A percentile compares a stretch with the other conserved stretches of the same genome.
These are phyloP conservation scores for Calyptommatus sinebrachiatus DNA, from an alignment of 2,113 vertebrate genomes.

Conservation along the genomic window DNA sequence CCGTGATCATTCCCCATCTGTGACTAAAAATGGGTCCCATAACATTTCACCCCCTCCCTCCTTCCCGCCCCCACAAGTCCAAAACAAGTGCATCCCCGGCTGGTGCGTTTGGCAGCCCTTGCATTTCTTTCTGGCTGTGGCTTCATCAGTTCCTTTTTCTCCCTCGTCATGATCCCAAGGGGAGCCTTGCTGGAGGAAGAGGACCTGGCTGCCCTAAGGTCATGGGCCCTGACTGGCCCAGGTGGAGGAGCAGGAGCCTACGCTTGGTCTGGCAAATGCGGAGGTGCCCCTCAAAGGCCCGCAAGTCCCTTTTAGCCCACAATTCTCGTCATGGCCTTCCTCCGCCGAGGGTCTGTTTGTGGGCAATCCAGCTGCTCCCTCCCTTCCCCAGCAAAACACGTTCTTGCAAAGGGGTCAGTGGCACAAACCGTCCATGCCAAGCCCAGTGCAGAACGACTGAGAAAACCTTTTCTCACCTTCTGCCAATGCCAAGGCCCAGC, in stretches of 20 bases:
- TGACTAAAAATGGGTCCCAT: slow-evolving; percentile 61
- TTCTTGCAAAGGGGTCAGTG: not conserved
- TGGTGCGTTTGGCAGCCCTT: slow-evolving; percentile 43
- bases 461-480: slow-evolving; percentile 2
- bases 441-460: slow-evolving; percentile 21
- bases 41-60: slow-evolving; percentile 64
- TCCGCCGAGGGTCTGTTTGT: slow-evolving; percentile 48
- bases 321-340: slow-evolving; percentile 43
- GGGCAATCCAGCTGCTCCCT: slow-evolving; percentile 50
- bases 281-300: not conserved
- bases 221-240: not conserved
- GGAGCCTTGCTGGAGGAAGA: slow-evolving; percentile 56
- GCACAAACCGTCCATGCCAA: not conserved
- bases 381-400: not conserved
- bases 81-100: slow-evolving; percentile 68
- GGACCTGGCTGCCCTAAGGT: not conserved
- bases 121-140: slow-evolving; percentile 65
- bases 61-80: slow-evolving; percentile 30
- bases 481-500: slow-evolving; percentile 24
- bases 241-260: not conserved
- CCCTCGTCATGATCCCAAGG: slow-evolving; percentile 49
- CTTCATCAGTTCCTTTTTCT: slow-evolving; percentile 37
- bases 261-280: not conserved
- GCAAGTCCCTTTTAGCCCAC: slow-evolving; percentile 59
- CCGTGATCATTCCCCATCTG: slow-evolving; percentile 66